These are phyloP conservation scores for Cnemophilus loriae DNA, from an alignment of 2,113 vertebrate species.

Conservation along the genomic window DNA sequence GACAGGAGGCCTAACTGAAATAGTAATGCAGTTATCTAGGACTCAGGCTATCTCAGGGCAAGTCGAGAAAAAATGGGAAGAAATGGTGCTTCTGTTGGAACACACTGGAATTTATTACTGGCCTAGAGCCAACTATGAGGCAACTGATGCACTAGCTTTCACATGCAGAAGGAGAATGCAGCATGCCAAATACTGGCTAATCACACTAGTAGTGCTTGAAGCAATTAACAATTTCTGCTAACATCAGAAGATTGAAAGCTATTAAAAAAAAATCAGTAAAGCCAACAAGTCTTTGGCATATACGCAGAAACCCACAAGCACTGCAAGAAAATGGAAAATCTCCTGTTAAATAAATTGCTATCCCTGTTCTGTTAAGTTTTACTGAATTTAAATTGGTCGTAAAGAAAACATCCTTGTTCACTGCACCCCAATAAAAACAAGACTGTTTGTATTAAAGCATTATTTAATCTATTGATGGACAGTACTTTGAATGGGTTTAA, in stretches of 20 bases:
- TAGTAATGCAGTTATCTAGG: neutral
- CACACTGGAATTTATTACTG: neutral
- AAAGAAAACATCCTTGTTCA: neutral
- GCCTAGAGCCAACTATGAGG: neutral
- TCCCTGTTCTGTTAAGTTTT: neutral
- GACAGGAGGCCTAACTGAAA: neutral
- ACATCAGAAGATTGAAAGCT: neutral
- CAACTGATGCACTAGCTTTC: neutral
- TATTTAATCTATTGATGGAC: neutral
- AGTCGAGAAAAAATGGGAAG: neutral
- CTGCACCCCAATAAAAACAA: neutral
- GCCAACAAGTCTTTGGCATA: neutral
- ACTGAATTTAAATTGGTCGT: neutral
- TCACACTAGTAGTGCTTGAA: neutral
- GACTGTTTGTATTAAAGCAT: neutral
- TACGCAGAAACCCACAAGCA: neutral
- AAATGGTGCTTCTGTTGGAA: neutral
- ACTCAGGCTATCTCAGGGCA: neutral
- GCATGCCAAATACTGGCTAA: neutral
- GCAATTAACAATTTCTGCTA: neutral
- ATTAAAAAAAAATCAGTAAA: neutral
- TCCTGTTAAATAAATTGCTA: neutral
- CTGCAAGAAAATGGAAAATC: neutral
- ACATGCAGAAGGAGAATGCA: neutral
- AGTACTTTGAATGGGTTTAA: constrained; percentile 1